Conservation (phyloP, 23 tunicate genomes). For the Phallusia fumigata region DNA sequence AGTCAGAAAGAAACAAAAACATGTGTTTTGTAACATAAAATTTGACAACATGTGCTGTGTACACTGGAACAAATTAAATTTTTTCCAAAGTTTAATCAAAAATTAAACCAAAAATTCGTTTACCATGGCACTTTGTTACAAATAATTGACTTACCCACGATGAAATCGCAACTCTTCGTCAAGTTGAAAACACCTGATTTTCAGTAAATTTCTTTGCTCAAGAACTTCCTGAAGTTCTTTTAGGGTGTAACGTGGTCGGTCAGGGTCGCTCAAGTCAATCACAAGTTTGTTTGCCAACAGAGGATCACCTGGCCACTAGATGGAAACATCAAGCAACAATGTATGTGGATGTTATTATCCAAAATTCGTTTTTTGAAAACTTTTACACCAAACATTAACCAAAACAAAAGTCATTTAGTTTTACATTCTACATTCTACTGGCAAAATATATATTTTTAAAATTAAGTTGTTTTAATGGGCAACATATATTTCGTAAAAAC, state of each 20-base stretch:
- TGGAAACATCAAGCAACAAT: background rate
- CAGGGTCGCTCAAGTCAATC: constrained; percentile 85
- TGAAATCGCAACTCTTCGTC: constrained; percentile 77
- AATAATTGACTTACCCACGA: constrained; percentile 45
- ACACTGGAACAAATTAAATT: no score
- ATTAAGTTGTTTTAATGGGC: no score
- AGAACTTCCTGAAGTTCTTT: constrained; percentile 90
- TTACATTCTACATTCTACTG: no score
- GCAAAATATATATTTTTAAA: no score
- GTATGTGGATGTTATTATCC: background rate
- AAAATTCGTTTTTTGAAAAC: background rate
- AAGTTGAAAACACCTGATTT: constrained; percentile 53
- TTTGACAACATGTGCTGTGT: no score
- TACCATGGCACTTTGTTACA: no score
- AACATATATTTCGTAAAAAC: no score
- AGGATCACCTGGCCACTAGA: constrained; percentile 63
- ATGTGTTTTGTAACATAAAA: no score
- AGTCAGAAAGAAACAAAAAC: no score
- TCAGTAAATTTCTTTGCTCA: constrained; percentile 63
- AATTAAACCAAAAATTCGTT: no score
- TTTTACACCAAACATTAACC: background rate
- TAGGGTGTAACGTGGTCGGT: constrained; percentile 90
- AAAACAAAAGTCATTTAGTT: no score
- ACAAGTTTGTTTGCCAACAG: constrained; percentile 79
- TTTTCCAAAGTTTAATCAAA: no score